Percentiles rank a stretch among this genome's conserved stretches.
Conservation (phyloP, 2,888 invertebrate species). For the Hyposoter didymator region DNA sequence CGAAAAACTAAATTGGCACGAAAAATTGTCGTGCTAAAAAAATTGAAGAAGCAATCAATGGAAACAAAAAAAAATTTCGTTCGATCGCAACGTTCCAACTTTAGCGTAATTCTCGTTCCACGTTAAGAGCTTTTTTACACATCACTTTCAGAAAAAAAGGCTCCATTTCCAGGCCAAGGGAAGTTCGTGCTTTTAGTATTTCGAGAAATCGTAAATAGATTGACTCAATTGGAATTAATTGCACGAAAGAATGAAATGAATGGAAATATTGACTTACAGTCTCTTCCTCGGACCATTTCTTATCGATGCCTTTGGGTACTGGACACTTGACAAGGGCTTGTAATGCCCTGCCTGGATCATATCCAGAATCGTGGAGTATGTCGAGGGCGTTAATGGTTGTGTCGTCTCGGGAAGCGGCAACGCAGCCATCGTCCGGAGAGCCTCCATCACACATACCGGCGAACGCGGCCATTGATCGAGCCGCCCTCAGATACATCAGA, state of each 20-base stretch:
- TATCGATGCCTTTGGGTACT: conserved; percentile 98
- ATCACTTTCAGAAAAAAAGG: not conserved
- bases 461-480: conserved; percentile 99
- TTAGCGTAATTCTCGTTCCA: not conserved
- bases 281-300: conserved; percentile 99
- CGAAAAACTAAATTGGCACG: too few species aligned
- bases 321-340: conserved; percentile 99
- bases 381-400: conserved; percentile 99
- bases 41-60: too few species aligned
- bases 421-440: conserved; percentile 98
- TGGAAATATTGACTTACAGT: conserved; percentile 86
- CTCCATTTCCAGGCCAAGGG: not conserved
- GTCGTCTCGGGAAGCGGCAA: conserved; percentile 98
- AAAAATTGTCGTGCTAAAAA: too few species aligned
- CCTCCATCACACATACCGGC: conserved; percentile 99
- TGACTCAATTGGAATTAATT: too few species aligned
- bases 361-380: conserved; percentile 97
- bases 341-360: conserved; percentile 98
- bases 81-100: too few species aligned
- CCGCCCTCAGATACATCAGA: conserved; percentile 98
- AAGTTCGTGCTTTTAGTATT: not conserved
- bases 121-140: not conserved
- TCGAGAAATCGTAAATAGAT: not conserved
- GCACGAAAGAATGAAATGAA: not conserved
- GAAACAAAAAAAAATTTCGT: too few species aligned